Conservation (phyloP, 2,888 invertebrate genomes). For the Drosophila borealis region DNA sequence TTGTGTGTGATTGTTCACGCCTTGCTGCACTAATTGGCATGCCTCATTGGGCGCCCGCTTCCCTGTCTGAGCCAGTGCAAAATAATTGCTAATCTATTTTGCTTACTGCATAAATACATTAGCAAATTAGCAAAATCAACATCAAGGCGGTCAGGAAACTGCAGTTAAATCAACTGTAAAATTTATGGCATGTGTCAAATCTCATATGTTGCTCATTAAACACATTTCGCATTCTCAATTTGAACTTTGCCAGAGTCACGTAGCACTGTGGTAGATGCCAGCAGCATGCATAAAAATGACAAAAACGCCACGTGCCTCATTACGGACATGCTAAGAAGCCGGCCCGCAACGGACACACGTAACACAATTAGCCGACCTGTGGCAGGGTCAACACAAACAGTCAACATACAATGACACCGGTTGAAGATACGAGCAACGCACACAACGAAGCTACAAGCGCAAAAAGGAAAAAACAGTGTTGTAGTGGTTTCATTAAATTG, state of each 20-base stretch:
- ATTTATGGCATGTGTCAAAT: conserved; percentile 63
- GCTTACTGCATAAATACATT: conserved; percentile 58
- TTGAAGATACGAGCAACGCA: neutral
- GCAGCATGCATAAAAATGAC: conserved; percentile 62
- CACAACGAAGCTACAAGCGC: too few species aligned
- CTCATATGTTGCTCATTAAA: conserved; percentile 49
- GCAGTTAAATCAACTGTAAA: conserved; percentile 67
- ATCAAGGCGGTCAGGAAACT: conserved; percentile 40
- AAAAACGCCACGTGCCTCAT: conserved; percentile 74
- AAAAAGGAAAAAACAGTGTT: too few species aligned
- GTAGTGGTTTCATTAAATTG: too few species aligned
- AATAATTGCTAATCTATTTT: conserved; percentile 47
- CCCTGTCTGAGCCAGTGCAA: neutral
- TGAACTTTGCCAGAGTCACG: conserved; percentile 59
- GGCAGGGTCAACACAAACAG: conserved; percentile 3
- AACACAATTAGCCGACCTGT: conserved; percentile 55
- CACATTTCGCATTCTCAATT: conserved; percentile 63
- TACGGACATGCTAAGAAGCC: conserved; percentile 27
- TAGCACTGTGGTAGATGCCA: conserved; percentile 46
- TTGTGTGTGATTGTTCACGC: conserved; percentile 59
- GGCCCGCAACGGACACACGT: conserved; percentile 40
- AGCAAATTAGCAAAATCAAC: conserved; percentile 53
- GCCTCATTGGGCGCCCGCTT: conserved; percentile 53
- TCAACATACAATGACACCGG: conserved; percentile 13
- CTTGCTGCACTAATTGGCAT: conserved; percentile 72